Conservation (phyloP, 1,140 invertebrate species). For the Teleogryllus occipitalis region DNA sequence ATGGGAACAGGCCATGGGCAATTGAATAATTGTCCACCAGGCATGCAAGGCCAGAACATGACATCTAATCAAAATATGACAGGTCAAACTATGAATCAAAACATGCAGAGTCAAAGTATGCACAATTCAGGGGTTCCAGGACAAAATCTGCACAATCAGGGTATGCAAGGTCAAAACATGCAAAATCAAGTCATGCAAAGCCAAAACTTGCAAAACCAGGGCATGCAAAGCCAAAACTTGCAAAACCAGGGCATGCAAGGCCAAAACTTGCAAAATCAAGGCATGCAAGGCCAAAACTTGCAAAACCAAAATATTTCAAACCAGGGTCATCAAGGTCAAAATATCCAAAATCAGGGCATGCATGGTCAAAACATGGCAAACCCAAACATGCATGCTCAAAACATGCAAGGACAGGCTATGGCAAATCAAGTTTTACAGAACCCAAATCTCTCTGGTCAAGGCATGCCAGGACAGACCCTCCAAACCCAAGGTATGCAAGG, state of each 20-base stretch:
- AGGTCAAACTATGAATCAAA: conserved; percentile 11
- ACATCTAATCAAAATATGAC: conserved; percentile 2
- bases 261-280: conserved; percentile 7
- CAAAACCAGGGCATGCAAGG: conserved; percentile 7
- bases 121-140: conserved; percentile 9
- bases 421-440: neutral
- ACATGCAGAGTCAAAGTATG: conserved; percentile 17
- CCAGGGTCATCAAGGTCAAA: neutral
- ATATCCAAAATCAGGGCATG: neutral
- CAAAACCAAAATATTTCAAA: neutral
- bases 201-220: conserved; percentile 13
- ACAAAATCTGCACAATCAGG: conserved; percentile 11
- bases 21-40: neutral
- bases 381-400: neutral
- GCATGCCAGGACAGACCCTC: neutral
- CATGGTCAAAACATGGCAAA: neutral
- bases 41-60: conserved; percentile 7
- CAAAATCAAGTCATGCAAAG: conserved; percentile 15
- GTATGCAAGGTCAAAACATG: neutral
- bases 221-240: neutral
- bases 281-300: neutral
- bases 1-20: neutral
- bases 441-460: neutral
- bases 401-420: neutral
- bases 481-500: neutral